A percentile compares a stretch with the other conserved stretches of the same genome.
These are phyloP conservation scores for Sitobion miscanthi DNA, from an alignment of 1,140 invertebrate genomes.

Conservation along the genomic window DNA sequence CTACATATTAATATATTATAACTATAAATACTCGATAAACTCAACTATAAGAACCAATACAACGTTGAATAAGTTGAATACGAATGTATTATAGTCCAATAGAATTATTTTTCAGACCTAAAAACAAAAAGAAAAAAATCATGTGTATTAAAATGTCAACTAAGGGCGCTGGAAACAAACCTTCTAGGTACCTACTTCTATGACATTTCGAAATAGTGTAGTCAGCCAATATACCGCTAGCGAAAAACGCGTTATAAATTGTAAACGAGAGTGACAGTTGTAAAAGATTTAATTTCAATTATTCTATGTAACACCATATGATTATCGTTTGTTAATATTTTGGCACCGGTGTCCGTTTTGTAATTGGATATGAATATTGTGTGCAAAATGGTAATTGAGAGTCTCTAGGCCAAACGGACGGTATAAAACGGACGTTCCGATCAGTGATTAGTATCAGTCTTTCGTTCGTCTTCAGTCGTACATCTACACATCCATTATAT, in stretches of 20 bases:
- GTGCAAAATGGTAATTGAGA: not conserved
- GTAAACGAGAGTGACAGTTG: not conserved
- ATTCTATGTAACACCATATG: not conserved
- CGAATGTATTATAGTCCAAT: not conserved
- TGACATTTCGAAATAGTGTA: not conserved
- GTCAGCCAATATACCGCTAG: not conserved
- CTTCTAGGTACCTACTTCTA: not conserved
- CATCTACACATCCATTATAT: not conserved
- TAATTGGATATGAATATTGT: not conserved
- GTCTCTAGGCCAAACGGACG: not conserved
- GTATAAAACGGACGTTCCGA: not conserved
- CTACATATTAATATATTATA: no score
- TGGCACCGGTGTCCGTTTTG: constrained; percentile 3
- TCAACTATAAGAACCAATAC: not conserved
- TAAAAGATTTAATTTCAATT: constrained; percentile 15
- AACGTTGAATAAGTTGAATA: not conserved
- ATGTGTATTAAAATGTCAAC: not conserved
- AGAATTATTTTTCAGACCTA: not conserved
- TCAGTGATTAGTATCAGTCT: not conserved
- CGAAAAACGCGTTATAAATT: not conserved
- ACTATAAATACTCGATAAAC: no score
- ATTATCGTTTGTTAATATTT: constrained; percentile 13
- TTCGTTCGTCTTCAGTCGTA: not conserved
- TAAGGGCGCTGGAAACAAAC: not conserved
- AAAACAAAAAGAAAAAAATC: not conserved